A percentile compares a stretch with the other conserved stretches of the same genome.
phyloP scores from a whole-genome alignment of 2,888 invertebrate species.

The Pseudanteris insignis region DNA sequence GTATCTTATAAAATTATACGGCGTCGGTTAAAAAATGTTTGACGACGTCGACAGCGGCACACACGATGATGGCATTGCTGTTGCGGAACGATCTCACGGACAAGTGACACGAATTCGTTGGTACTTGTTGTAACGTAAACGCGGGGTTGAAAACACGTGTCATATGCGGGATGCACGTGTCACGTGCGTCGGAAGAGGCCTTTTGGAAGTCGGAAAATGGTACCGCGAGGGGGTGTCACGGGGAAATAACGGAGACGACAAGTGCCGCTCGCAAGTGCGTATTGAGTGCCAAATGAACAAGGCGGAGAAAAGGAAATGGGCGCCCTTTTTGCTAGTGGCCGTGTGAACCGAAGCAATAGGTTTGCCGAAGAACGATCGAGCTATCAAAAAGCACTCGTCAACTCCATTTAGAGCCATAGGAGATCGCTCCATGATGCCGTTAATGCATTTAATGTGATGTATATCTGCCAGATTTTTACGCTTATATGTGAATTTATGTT shows the following conservation, averaged over 20 bases:
- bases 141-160: constrained; percentile 42
- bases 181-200: constrained; percentile 39
- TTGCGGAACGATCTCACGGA: constrained; percentile 40
- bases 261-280: constrained; percentile 43
- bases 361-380: constrained; percentile 23
- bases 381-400: constrained; percentile 46
- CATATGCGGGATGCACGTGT: constrained; percentile 47
- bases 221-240: constrained; percentile 6
- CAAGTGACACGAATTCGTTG: constrained; percentile 21
- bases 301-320: constrained; percentile 28
- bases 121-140: constrained; percentile 31
- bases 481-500: constrained; percentile 1
- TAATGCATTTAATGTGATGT: constrained; percentile 34
- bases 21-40: no score
- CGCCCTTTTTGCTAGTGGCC: constrained; percentile 23
- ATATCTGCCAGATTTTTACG: constrained; percentile 28
- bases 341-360: constrained; percentile 45
- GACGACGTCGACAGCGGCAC: constrained; percentile 12
- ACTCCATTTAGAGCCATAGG: constrained; percentile 37
- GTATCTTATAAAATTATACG: no score
- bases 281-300: constrained; percentile 41
- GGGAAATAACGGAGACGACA: constrained; percentile 28
- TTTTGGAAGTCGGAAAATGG: constrained; percentile 40
- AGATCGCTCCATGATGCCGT: constrained; percentile 29
- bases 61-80: constrained; percentile 18